These are phyloP conservation scores for Danaus plexippus DNA, from an alignment of 1,140 invertebrate genomes.

Conservation along the genomic window DNA sequence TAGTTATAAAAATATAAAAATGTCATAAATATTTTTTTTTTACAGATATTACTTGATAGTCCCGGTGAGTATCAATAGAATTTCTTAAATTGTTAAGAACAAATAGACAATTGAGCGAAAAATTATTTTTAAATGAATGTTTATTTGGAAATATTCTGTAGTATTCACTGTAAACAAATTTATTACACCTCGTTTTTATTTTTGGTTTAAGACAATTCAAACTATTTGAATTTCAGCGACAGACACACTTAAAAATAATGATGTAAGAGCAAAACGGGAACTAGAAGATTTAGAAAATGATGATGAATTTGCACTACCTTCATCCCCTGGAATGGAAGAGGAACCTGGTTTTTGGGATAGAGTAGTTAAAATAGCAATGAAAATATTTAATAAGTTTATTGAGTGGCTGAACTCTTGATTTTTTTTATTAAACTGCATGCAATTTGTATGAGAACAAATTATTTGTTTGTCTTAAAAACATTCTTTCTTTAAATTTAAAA, in stretches of 20 bases:
- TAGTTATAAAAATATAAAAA: background rate
- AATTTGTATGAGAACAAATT: background rate
- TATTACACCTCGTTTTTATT: conserved; percentile 3
- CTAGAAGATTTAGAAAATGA: conserved; percentile 42
- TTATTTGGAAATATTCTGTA: too few relatives aligned
- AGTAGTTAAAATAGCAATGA: conserved; percentile 49
- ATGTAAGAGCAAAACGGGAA: conserved; percentile 32
- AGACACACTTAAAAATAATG: background rate
- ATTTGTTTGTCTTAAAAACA: conserved; percentile 1
- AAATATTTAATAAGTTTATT: conserved; percentile 46
- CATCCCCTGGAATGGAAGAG: conserved; percentile 28
- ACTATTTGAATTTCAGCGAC: conserved; percentile 7
- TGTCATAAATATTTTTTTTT: too few relatives aligned
- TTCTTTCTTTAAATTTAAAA: background rate
- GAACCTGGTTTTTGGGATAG: conserved; percentile 51
- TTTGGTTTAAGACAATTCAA: conserved; percentile 8
- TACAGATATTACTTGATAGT: too few relatives aligned
- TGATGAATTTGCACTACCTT: conserved; percentile 28
- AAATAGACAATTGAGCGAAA: too few relatives aligned
- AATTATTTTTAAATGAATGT: too few relatives aligned
- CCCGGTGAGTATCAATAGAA: too few relatives aligned
- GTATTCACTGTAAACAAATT: background rate
- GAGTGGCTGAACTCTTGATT: conserved; percentile 50
- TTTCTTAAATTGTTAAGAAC: too few relatives aligned
- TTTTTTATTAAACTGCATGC: conserved; percentile 6